Base-by-base conservation (phyloP, 2,113 vertebrate species). In the Sorex fumeus region DNA sequence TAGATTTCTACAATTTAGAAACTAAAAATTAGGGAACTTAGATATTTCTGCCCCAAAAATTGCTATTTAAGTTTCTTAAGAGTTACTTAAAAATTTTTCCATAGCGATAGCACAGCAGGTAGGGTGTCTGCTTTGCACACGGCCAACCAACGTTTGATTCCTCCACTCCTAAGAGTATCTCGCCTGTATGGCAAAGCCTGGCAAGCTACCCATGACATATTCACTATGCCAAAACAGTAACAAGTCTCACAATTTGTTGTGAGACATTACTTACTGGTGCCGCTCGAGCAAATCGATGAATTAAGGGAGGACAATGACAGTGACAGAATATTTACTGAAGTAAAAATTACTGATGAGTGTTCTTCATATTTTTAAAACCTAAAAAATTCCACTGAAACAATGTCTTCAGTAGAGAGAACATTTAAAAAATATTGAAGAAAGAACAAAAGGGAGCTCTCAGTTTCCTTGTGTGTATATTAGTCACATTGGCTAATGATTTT, bases 331-430 rank as follows among this genome's bases (percentile, higher is more conserved):
- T 9, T 80, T 40, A 81, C 71, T 79, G 16, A 53, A 84, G 90
- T 45, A 2, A 60, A 60, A 19, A 3, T 23, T 23, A 60, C 8
- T 6, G 74, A n/a, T 70, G 19, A 2, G 50, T 45, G 6, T 53
- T 91, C 16, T 53, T 34, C 87, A 83, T 45, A 78, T 93, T 76
- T 60, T 21, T 6, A 19, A 83, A 92, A 62, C 62, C 74, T n/a
- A 36, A 32, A 57, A 36, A 64, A 88, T 15, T 32, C 18, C 2
- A 43, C 19, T 80, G 28, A 74, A 86, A 76, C 19, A 79, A 36
- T 93, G 3, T 69, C 30, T 10, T 71, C 80, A 72, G 79, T 57
- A 75, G 6, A 84, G 25, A 27, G 15, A 28, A 84, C 5, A 40
- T 77, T 62, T 64, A 6, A 18, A 6, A 18, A 71, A 4, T 6